Base-by-base conservation (phyloP, 2,888 invertebrate species). In the Phymatocera aterrima region DNA sequence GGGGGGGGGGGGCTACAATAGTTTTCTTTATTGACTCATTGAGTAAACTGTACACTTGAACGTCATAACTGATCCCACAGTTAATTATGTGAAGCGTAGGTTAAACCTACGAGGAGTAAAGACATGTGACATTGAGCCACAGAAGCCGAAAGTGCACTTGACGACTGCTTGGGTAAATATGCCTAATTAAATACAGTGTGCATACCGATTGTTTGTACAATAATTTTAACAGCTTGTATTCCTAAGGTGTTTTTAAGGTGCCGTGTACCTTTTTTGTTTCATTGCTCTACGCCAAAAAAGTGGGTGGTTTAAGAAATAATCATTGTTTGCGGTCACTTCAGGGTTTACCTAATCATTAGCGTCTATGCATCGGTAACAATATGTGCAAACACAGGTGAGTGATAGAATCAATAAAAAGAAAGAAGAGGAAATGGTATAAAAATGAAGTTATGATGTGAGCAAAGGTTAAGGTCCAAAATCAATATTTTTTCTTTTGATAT, bases 11-110 rank as follows among this genome's bases (percentile, higher is more conserved):
- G 31, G n/a, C 31, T 51, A 21, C 34, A 34, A n/a, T n/a, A n/a
- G n/a, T n/a, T 64, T 21, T 24, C 46, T 68, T 8, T 28, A 46
- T 68, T 51, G 12, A 72, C 43, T 51, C 21, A 34, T 72, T 24
- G 43, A 72, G 43, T 51, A 18, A 72, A 51, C n/a, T 48, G 31
- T 72, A 28, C 51, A 28, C 70, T 48, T 37, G n/a, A n/a, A 46
- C 72, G 24, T 51, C 72, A 18, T 34, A 72, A 28, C 65, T 40
- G 40, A 65, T 65, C 40, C 40, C 40, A n/a, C 4, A 48, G 48
- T 70, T 46, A 31, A 70, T 70, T 70, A 48, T 28, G 46, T 48
- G 24, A 70, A 46, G 68, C 70, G 48, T 48, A 31, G 43, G 70
- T 48, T 46, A 48, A 46, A 46, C 70, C n/a, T n/a, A n/a, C n/a